Percentiles rank a stretch among this genome's conserved stretches.
These are phyloP conservation scores for Odontocerum albicorne DNA, from an alignment of 2,888 invertebrate genomes.

Conservation along the genomic window DNA sequence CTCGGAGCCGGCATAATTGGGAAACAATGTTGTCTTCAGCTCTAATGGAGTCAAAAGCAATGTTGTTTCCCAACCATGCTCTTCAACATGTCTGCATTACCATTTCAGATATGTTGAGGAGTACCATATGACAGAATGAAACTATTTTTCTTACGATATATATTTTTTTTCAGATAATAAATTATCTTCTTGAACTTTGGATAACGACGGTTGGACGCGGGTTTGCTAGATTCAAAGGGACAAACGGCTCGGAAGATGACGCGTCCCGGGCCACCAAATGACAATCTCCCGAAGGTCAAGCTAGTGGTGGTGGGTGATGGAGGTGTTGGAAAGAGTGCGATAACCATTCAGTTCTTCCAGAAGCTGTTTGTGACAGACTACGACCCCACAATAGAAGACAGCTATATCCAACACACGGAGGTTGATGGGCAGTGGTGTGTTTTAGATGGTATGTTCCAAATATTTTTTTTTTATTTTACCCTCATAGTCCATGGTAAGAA, in stretches of 20 bases:
- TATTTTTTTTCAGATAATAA: constrained; percentile 35
- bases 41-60: no score
- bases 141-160: no score
- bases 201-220: constrained; percentile 10
- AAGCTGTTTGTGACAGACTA: constrained; percentile 93
- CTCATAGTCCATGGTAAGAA: not conserved
- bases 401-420: constrained; percentile 91
- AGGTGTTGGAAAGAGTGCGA: constrained; percentile 93
- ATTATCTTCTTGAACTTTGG: constrained; percentile 7
- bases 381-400: constrained; percentile 95
- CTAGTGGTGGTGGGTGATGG: constrained; percentile 93
- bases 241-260: constrained; percentile 44
- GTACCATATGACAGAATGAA: no score
- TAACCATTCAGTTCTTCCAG: constrained; percentile 96
- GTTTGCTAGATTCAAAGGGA: not conserved
- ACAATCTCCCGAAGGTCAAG: constrained; percentile 77
- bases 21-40: no score
- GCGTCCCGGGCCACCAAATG: constrained; percentile 69
- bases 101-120: no score
- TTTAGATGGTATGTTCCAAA: constrained; percentile 69
- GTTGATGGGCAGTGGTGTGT: constrained; percentile 92
- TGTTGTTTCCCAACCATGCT: no score
- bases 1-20: no score
- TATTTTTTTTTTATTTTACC: not conserved
- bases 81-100: no score